These are phyloP conservation scores for Agrypnia vestita DNA, from an alignment of 1,140 invertebrate genomes.

Conservation along the genomic window DNA sequence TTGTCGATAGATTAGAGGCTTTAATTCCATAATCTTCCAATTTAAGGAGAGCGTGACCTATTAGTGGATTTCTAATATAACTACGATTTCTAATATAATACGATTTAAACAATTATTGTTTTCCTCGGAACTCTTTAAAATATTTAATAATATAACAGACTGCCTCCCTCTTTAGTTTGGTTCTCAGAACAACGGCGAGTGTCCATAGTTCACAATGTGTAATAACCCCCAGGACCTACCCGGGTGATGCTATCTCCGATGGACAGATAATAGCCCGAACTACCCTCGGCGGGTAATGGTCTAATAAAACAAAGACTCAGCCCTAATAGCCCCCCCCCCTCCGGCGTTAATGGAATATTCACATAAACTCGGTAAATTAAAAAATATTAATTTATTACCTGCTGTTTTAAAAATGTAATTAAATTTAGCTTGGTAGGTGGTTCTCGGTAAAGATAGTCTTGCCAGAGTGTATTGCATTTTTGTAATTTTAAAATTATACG, in stretches of 20 bases:
- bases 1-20: too few relatives aligned
- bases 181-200: background rate
- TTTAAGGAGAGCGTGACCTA: too few relatives aligned
- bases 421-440: background rate
- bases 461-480: too few relatives aligned
- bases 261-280: conserved; percentile 53
- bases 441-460: background rate
- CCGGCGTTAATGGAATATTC: conserved; percentile 44
- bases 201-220: background rate
- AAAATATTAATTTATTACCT: conserved; percentile 36
- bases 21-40: too few relatives aligned
- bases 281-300: conserved; percentile 31
- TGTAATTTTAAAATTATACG: too few relatives aligned
- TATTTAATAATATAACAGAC: too few relatives aligned
- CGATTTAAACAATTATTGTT: too few relatives aligned
- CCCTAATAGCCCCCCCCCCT: conserved; percentile 51
- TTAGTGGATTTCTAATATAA: too few relatives aligned
- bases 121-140: too few relatives aligned
- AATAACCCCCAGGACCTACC: conserved; percentile 14
- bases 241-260: conserved; percentile 54
- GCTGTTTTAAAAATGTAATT: conserved; percentile 30
- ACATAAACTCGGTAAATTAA: conserved; percentile 36
- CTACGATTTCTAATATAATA: too few relatives aligned
- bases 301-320: conserved; percentile 52
- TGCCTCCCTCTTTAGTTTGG: background rate